Conservation (phyloP, 2,113 vertebrate genomes). For the Pangasianodon gigas region DNA sequence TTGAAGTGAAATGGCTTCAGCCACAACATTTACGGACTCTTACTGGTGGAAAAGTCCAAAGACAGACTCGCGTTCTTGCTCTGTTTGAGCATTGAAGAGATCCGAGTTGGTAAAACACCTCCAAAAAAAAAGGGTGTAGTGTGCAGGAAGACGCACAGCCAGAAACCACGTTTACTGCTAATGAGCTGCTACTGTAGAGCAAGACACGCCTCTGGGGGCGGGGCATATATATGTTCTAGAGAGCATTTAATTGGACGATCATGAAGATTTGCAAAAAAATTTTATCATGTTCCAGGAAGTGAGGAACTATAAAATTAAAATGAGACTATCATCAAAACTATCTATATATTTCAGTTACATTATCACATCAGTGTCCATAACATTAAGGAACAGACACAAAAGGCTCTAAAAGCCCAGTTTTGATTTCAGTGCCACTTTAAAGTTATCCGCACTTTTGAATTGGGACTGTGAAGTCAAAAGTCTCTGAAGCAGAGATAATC, state of each 20-base stretch:
- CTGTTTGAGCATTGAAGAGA: no score
- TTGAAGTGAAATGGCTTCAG: not conserved
- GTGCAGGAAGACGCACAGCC: no score
- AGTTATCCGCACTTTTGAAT: not conserved
- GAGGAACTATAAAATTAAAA: not conserved
- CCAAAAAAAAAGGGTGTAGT: no score
- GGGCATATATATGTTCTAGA: no score
- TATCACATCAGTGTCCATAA: not conserved
- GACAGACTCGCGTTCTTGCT: no score
- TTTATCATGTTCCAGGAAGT: no score
- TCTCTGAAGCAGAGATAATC: slow-evolving; percentile 19
- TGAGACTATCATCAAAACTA: not conserved
- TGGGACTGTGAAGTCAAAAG: slow-evolving; percentile 21
- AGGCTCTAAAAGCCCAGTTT: not conserved
- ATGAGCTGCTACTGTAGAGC: not conserved
- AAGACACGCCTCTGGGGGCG: not conserved
- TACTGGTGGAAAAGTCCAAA: not conserved
- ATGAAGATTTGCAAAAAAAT: no score
- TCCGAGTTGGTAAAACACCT: no score
- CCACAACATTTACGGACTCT: no score
- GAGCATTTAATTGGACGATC: no score
- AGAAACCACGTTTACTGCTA: not conserved
- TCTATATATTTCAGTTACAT: not conserved
- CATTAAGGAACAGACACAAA: not conserved
- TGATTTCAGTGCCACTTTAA: not conserved